Evolutionary conservation across 2,113 vertebrate species (phyloP).

Genomic region (Pycnonotus jocosus): DNA sequence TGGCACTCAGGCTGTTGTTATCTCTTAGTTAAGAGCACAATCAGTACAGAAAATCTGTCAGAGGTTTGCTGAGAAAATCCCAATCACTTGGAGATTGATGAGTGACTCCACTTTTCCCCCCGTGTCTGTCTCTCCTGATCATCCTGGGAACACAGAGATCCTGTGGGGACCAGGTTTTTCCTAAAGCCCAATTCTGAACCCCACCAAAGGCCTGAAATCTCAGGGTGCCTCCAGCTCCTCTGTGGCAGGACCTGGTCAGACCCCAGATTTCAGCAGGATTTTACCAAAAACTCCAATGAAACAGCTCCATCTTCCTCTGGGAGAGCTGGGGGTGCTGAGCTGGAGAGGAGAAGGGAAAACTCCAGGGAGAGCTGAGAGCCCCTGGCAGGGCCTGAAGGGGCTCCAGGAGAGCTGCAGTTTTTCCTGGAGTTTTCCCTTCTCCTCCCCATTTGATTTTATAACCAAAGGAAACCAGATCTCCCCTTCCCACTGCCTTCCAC

Average conservation of each 20-base stretch:
- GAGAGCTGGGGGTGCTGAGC: not conserved
- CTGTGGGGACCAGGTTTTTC: accelerated
- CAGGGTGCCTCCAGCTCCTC: not conserved
- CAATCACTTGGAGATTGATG: accelerated
- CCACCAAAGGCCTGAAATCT: not conserved
- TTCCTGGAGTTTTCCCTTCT: not conserved
- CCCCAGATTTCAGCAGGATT: not conserved
- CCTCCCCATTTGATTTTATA: not conserved
- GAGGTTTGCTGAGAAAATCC: not conserved
- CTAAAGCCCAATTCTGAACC: not conserved
- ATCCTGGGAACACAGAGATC: not conserved
- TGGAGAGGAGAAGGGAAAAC: not conserved
- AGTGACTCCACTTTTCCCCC: too few relatives aligned
- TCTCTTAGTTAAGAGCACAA: not conserved
- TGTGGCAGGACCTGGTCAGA: not conserved
- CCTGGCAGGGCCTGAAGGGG: not conserved
- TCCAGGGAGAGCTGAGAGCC: not conserved
- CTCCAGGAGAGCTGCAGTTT: not conserved
- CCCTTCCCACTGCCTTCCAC: too few relatives aligned
- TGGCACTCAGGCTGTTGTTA: not conserved
- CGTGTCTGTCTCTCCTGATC: not conserved
- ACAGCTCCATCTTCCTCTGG: not conserved
- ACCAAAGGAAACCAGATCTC: not conserved
- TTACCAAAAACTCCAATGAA: accelerated
- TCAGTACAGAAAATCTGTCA: not conserved